Base-by-base conservation (phyloP, 2,888 invertebrate species). In the Pocota personata region DNA sequence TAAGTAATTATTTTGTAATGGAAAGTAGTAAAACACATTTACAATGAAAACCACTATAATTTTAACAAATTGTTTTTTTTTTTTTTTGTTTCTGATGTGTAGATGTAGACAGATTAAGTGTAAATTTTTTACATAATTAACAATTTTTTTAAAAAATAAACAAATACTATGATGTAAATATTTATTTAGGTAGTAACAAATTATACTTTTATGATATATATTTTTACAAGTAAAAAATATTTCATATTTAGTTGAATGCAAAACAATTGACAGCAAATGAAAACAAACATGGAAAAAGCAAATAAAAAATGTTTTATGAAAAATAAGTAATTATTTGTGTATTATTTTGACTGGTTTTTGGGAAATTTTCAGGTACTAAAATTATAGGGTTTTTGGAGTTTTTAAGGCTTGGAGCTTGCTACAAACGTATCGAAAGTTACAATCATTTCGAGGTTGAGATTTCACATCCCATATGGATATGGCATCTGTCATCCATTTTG, bases 181-280 rank as follows among this genome's bases (percentile, higher is more conserved):
- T 86, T 86, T 86, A 86, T 86, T 86, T 86, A 86, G 82, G 76
- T 82, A 86, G 80, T 69, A 72, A 86, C 82, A 82, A 86, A 86
- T 86, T 86, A 82, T 80, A 80, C 30, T 71, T 75, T 69, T 69
- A 48, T 46, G n/a, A 60, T n/a, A 62, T 80, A 76, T 86, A 86
- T 80, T 86, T 86, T 86, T 86, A 80, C 79, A 80, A 76, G 30
- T 66, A 75, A 84, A 60, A 48, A 16, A 30, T 75, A 62, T 73
- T 84, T 78, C 72, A 48, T 83, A 83, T 78, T 83, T 79, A 84
- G 58, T 43, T 71, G 32, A 48, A 30, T 40, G 12, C 48, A 35
- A 73, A 73, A 24, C 14, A 69, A 30, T 64, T 46, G 30, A 46
- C 24, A 24, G 57, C 5, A 43, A 52, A 55, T 21, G 37, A 62